Conservation (phyloP, 2,113 vertebrate genomes). For the Pundamilia nyererei region DNA sequence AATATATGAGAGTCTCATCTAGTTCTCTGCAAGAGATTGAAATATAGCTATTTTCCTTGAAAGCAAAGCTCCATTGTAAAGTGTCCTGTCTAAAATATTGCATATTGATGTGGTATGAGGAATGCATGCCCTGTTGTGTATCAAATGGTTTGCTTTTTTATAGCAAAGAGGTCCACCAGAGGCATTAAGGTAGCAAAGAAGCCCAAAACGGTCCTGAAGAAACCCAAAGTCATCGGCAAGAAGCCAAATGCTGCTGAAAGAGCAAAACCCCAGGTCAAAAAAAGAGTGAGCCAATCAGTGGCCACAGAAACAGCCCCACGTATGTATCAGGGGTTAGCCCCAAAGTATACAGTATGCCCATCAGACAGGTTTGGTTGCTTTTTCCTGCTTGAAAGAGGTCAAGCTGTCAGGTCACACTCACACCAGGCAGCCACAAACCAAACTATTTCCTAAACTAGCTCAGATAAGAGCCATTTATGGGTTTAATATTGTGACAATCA, state of each 20-base stretch:
- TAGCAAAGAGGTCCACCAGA: conserved; percentile 38
- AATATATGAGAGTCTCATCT: neutral
- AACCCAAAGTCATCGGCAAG: conserved; percentile 19
- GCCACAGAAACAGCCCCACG: conserved; percentile 8
- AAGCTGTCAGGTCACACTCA: neutral
- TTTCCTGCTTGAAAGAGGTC: neutral
- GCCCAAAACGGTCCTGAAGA: conserved; percentile 15
- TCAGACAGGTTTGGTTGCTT: neutral
- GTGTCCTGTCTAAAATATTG: neutral
- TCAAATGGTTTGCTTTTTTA: conserved; percentile 3
- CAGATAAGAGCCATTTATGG: neutral
- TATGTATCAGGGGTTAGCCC: conserved; percentile 33
- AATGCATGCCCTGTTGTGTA: neutral
- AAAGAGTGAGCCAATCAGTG: neutral
- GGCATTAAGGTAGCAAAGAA: conserved; percentile 32
- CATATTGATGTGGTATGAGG: neutral
- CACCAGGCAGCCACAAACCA: neutral
- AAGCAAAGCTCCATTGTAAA: neutral
- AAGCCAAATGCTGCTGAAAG: conserved; percentile 15
- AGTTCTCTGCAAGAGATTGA: neutral
- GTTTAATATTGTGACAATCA: neutral
- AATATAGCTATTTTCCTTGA: neutral
- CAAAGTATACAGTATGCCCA: conserved; percentile 26
- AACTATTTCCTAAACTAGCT: neutral
- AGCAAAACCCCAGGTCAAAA: conserved; percentile 11